Base-by-base conservation (phyloP, 1,140 invertebrate species). In the Danaus plexippus region DNA sequence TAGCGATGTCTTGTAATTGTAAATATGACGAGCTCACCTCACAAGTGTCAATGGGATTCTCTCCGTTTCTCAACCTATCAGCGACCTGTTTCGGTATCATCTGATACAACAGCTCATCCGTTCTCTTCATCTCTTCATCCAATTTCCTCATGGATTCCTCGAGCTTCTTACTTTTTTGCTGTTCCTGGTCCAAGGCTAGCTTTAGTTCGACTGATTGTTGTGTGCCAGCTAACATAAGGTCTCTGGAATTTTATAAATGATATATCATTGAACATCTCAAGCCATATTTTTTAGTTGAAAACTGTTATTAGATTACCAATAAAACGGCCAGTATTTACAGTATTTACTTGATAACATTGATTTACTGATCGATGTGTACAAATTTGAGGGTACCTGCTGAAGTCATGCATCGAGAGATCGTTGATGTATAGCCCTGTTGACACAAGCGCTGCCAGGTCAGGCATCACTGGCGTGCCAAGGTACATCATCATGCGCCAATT, bases 1-100 rank as follows among this genome's bases (percentile, higher is more conserved):
- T 15, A 32, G 2, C 22, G 22, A 32, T 2, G 2, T 32, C 0
- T 4, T 32, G 7, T 32, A 6, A 32, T 32, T 32, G 7, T 32
- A 32, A 15, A 32, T 8, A 32, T 32, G 22, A 32, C 2, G 2
- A 32, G 1, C 22, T 84, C 83, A 98, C 97, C 91, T 99, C 94
- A 81, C 96, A 98, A 18, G 97, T 98, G 66, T 97, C 95, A 45
- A 98, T 95, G 0, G 96, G 94, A 73, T 95, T 96, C 84, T 97
- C 96, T 18, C 98, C 97, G 53, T 93, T 94, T 59, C 97, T 87
- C 12, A 99, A 88, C 57, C 96, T 89, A 86, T 98, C 96, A 0
- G 97, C 97, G 0, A 98, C 96, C 80, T 96, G 94, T 85, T 98
- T 98, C 7, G 97, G 98, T 88, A 99, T 98, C 97, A 99, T 98